A percentile compares a stretch with the other conserved stretches of the same genome.
phyloP scores from a whole-genome alignment of 2,797 vertebrate species.

The Dicrostonyx torquatus region DNA sequence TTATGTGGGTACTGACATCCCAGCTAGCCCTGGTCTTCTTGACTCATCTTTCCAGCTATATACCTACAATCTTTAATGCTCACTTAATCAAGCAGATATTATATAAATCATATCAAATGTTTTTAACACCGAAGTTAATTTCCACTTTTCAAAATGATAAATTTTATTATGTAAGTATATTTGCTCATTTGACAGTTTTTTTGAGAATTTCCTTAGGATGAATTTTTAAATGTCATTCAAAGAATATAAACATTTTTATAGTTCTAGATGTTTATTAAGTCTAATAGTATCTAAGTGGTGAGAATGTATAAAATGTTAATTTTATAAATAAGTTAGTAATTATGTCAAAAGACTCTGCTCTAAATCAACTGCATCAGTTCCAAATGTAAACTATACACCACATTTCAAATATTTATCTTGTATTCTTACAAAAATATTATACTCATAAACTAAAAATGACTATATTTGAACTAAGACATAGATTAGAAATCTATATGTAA shows the following conservation, averaged over 20 bases:
- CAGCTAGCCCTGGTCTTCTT: not conserved
- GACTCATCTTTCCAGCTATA: not conserved
- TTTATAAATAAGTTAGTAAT: constrained; percentile 49
- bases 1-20: not conserved
- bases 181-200: not conserved
- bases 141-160: constrained; percentile 44
- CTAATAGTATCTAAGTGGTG: constrained; percentile 39
- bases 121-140: not conserved
- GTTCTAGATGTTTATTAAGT: not conserved
- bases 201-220: constrained; percentile 49
- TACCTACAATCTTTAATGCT: not conserved
- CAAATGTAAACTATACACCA: not conserved
- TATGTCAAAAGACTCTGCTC: constrained; percentile 44
- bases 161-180: not conserved
- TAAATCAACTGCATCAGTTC: constrained; percentile 23
- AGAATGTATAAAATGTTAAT: constrained; percentile 51
- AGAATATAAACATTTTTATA: constrained; percentile 47
- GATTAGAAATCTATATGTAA: constrained; percentile 31
- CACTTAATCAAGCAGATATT: constrained; percentile 31
- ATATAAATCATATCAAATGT: constrained; percentile 21
- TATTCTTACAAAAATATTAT: constrained; percentile 1
- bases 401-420: constrained; percentile 40
- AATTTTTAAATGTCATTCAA: constrained; percentile 46
- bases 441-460: constrained; percentile 49
- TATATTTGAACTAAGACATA: constrained; percentile 45